These are phyloP conservation scores for Drosophila watanabei DNA, from an alignment of 1,140 invertebrate species.

Conservation along the genomic window DNA sequence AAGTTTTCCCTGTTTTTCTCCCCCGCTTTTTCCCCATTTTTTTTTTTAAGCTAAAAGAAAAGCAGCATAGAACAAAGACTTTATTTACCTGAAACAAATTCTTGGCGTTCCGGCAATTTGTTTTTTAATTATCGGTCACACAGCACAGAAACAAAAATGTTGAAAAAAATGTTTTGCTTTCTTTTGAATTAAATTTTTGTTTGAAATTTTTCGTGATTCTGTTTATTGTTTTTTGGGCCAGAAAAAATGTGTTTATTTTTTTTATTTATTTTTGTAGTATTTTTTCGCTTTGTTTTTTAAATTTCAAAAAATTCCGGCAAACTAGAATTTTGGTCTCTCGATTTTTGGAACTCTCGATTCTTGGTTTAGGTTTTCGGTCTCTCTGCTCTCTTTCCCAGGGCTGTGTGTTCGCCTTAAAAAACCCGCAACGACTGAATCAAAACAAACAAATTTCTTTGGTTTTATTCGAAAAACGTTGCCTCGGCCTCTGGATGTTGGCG, in stretches of 20 bases:
- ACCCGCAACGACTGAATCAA: conserved; percentile 85
- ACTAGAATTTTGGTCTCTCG: conserved; percentile 2
- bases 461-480: conserved; percentile 74
- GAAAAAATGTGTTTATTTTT: conserved; percentile 6
- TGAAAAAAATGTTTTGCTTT: conserved; percentile 32
- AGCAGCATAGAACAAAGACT: background rate
- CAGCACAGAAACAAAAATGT: conserved; percentile 38
- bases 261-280: conserved; percentile 7
- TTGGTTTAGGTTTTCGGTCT: conserved; percentile 8
- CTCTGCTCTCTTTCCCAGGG: conserved; percentile 32
- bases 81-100: conserved; percentile 50
- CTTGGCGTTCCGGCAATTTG: conserved; percentile 5
- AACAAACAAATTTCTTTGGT: conserved; percentile 84
- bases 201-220: background rate
- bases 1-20: background rate
- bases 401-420: conserved; percentile 73
- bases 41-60: too few relatives aligned
- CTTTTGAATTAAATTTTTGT: background rate
- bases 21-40: too few relatives aligned
- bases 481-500: conserved; percentile 29
- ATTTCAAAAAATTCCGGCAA: conserved; percentile 11
- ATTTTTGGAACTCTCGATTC: conserved; percentile 4
- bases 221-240: conserved; percentile 36
- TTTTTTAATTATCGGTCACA: conserved; percentile 25
- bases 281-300: background rate